Percentiles rank a stretch among this genome's conserved stretches.
phyloP scores from a whole-genome alignment of 2,888 invertebrate species.

The Vannuccia rotundouncinata region DNA sequence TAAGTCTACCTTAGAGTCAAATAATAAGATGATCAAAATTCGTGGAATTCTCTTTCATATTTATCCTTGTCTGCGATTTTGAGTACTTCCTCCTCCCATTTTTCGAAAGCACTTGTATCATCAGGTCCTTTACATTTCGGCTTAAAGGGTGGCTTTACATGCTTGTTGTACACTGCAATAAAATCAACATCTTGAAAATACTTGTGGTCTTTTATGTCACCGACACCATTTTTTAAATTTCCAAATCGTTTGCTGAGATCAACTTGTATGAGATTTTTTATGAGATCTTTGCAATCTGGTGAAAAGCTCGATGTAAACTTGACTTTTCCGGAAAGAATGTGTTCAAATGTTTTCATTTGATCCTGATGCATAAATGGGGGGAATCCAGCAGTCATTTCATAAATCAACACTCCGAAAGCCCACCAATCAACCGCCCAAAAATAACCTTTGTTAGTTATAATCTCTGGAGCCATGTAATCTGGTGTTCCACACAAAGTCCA shows the following conservation, averaged over 20 bases:
- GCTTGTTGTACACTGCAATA: slow-evolving; percentile 36
- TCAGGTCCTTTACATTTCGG: slow-evolving; percentile 37
- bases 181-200: slow-evolving; percentile 34
- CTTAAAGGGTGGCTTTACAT: slow-evolving; percentile 35
- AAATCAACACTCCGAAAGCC: slow-evolving; percentile 39
- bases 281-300: slow-evolving; percentile 37
- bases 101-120: slow-evolving; percentile 36
- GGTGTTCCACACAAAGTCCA: slow-evolving; percentile 39
- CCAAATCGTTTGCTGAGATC: slow-evolving; percentile 38
- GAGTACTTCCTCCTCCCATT: slow-evolving; percentile 34
- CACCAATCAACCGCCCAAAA: slow-evolving; percentile 39
- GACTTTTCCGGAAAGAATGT: slow-evolving; percentile 37
- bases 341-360: slow-evolving; percentile 40
- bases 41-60: slow-evolving; percentile 32
- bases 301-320: slow-evolving; percentile 37
- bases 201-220: slow-evolving; percentile 38
- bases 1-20: no score
- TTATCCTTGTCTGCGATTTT: slow-evolving; percentile 37
- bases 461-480: slow-evolving; percentile 40
- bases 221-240: slow-evolving; percentile 39
- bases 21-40: slow-evolving; percentile 15
- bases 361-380: slow-evolving; percentile 38
- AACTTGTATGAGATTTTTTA: slow-evolving; percentile 38
- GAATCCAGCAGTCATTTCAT: slow-evolving; percentile 37
- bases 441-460: slow-evolving; percentile 40